Base-by-base conservation (phyloP, 1,140 invertebrate genomes). In the Bombus waltoni region DNA sequence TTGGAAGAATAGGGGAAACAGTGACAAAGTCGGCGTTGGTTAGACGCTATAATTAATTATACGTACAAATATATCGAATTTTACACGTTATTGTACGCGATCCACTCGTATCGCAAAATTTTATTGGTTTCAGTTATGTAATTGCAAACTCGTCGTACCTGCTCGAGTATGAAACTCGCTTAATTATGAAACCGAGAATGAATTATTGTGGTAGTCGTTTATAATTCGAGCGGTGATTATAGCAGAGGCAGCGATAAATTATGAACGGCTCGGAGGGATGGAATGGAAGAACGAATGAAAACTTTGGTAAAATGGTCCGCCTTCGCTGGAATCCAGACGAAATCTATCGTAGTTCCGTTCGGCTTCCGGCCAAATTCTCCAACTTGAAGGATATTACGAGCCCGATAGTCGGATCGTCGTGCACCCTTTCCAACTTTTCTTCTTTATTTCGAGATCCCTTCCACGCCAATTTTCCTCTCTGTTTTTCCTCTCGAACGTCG, bases 341-440 rank as follows among this genome's bases (percentile, higher is more conserved):
- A 74, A 62, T 74, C 47, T 38, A 72, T 72, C 70, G 40, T n/a
- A 28, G 40, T 62, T 44, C 38, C n/a, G 3, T 35, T 62, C 53
- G 71, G 81, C 71, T 62, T 74, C 57, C 11, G 25, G 53, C 81
- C 71, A 82, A 75, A 44, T 65, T 38, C 13, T 13, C 22, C 40
- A 38, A 82, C 71, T 74, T 62, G 28, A 28, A 42, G 18, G 53
- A 59, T 72, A 74, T 72, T 53, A 81, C 32, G 22, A 44, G 38
- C 62, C 4, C 1, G 40, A 38, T 68, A 32, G n/a, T 47, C n/a
- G 42, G 40, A 68, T 79, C 40, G 40, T 65, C 10, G 42, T 28
- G 35, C 40, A 13, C 5, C 28, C 15, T 47, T 44, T 47, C 68
- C 18, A 47, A 57, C 74, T 57, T 22, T 47, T 25, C n/a, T 10